phyloP scores from a whole-genome alignment of 2,797 vertebrate species.

The Gouania willdenowi region DNA sequence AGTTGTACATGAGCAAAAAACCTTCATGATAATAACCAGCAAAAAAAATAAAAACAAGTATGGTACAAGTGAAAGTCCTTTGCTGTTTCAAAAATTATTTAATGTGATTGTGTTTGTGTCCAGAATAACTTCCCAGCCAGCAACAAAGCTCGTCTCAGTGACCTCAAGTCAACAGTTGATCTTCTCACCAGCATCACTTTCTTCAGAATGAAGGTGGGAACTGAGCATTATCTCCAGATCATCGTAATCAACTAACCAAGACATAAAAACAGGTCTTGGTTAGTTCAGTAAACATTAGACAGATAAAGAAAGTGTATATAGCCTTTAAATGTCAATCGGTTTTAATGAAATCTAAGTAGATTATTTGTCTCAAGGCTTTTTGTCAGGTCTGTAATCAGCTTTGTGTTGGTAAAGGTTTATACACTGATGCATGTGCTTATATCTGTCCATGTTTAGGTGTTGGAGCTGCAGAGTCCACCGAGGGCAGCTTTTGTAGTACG shows the following conservation, averaged over 20 bases:
- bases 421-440: no score
- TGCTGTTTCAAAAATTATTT: background rate
- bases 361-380: no score
- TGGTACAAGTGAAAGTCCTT: no score
- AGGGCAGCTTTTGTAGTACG: constrained; percentile 91
- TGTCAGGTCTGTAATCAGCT: no score
- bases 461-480: constrained; percentile 94
- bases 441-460: constrained; percentile 71
- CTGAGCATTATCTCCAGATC: background rate
- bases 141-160: constrained; percentile 85
- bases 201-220: constrained; percentile 94
- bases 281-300: background rate
- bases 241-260: background rate
- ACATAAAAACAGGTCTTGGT: no score
- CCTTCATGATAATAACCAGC: no score
- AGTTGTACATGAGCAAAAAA: no score
- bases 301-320: no score
- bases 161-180: constrained; percentile 95
- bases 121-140: constrained; percentile 98
- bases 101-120: constrained; percentile 1
- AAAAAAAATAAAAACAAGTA: no score
- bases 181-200: constrained; percentile 98
- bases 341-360: no score
- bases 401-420: no score
- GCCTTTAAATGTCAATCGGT: no score